A percentile compares a stretch with the other conserved stretches of the same genome.
phyloP scores from a whole-genome alignment of 2,113 vertebrate genomes.

The Amazona vittata region DNA sequence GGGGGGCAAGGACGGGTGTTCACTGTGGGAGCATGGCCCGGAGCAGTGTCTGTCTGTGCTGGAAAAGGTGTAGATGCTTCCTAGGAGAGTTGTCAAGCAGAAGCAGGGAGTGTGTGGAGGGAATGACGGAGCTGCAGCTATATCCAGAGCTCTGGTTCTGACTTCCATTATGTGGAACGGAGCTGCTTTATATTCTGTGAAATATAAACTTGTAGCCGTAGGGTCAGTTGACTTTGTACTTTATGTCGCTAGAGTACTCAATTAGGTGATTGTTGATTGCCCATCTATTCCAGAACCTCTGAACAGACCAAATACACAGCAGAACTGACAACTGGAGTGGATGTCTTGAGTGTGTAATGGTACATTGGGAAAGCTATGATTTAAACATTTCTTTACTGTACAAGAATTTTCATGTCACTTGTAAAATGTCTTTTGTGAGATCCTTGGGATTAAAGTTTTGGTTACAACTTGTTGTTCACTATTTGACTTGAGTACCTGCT shows the following conservation, averaged over 20 bases:
- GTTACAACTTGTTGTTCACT: conserved; percentile 77
- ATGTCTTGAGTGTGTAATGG: conserved; percentile 64
- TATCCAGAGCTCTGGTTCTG: conserved; percentile 13
- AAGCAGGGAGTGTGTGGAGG: background rate
- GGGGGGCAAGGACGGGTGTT: background rate
- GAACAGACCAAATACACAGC: conserved; percentile 61
- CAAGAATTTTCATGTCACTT: conserved; percentile 82
- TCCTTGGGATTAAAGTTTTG: conserved; percentile 87
- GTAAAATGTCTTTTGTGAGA: conserved; percentile 83
- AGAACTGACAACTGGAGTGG: conserved; percentile 47
- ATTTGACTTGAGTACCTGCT: conserved; percentile 63
- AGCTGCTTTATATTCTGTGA: conserved; percentile 29
- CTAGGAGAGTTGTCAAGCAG: background rate
- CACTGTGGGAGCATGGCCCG: background rate
- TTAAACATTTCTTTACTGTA: conserved; percentile 78
- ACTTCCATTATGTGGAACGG: background rate
- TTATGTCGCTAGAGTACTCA: background rate
- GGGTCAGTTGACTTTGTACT: conserved; percentile 40
- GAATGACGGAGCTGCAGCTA: background rate
- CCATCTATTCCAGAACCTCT: conserved; percentile 38
- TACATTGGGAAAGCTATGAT: conserved; percentile 74
- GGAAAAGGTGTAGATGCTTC: background rate
- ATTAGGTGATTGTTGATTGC: background rate
- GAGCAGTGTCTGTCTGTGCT: background rate
- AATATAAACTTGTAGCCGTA: background rate